phyloP scores from a whole-genome alignment of 1,140 invertebrate species.

The Leptinotarsa defecta region DNA sequence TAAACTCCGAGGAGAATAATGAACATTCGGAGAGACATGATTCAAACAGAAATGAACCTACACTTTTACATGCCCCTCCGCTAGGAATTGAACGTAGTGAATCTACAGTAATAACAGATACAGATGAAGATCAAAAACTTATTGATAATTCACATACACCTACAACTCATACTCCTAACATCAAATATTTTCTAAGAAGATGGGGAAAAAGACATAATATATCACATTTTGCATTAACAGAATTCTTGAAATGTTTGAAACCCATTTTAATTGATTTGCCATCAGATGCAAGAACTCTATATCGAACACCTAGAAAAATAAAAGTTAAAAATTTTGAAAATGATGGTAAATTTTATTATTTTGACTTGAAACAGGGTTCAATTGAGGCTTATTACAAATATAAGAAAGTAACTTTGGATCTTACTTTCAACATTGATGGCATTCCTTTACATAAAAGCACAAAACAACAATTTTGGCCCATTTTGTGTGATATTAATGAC shows the following conservation, averaged over 20 bases:
- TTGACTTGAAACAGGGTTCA: conserved; percentile 29
- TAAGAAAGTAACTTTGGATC: neutral
- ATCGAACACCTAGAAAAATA: conserved; percentile 27
- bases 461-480: conserved; percentile 32
- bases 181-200: neutral
- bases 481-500: conserved; percentile 24
- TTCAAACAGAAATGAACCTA: neutral
- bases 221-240: conserved; percentile 1
- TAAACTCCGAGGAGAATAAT: neutral
- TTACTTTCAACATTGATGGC: conserved; percentile 35
- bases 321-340: conserved; percentile 16
- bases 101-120: neutral
- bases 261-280: neutral
- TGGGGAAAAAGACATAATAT: conserved; percentile 12
- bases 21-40: neutral
- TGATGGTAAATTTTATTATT: conserved; percentile 30
- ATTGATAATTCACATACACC: neutral
- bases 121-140: neutral
- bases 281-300: conserved; percentile 26
- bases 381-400: conserved; percentile 7
- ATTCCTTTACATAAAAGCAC: conserved; percentile 32
- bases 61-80: neutral
- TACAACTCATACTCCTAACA: neutral
- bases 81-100: neutral
- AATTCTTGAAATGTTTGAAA: conserved; percentile 14